Conservation (phyloP, 2,113 vertebrate genomes). For the Ciconia maguari region DNA sequence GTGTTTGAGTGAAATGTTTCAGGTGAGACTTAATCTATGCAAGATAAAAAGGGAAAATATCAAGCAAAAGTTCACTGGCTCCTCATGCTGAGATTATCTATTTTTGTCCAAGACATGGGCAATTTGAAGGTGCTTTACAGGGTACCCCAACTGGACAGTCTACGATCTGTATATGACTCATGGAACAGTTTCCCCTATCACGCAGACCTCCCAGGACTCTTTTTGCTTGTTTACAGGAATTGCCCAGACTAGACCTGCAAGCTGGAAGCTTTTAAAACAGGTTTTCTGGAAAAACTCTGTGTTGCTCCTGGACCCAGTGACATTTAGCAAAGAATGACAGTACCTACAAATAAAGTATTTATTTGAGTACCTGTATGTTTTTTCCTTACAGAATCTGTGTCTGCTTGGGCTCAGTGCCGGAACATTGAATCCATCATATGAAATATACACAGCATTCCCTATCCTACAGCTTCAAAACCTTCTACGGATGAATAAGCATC, state of each 20-base stretch:
- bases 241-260: neutral
- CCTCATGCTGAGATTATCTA: neutral
- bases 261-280: neutral
- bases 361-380: neutral
- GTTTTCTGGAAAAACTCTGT: neutral
- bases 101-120: neutral
- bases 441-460: neutral
- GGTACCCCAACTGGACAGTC: neutral
- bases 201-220: neutral
- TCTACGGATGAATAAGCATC: neutral
- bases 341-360: neutral
- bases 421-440: neutral
- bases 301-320: neutral
- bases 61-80: neutral
- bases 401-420: neutral
- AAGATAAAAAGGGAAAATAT: neutral
- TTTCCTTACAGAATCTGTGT: neutral
- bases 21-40: neutral
- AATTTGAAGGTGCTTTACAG: neutral
- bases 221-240: neutral
- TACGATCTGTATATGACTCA: neutral
- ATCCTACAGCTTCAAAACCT: neutral
- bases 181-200: neutral
- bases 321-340: neutral
- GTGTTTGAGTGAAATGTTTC: neutral